Base-by-base conservation (phyloP, 1,140 invertebrate genomes). In the Gonatopus flavifemur region DNA sequence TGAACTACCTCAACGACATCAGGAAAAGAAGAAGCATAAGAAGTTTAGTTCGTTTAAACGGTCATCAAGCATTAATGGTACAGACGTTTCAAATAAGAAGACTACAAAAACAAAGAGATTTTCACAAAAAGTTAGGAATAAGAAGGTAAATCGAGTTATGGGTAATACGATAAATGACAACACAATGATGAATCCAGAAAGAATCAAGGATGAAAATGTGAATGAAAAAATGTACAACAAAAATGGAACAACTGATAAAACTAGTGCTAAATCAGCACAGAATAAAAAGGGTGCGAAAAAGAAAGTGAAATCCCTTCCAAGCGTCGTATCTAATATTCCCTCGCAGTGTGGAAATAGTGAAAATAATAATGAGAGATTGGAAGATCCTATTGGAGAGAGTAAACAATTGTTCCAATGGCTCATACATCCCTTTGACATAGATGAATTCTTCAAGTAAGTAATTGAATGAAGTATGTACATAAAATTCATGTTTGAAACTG, bases 371-470 rank as follows among this genome's bases (percentile, higher is more conserved):
- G 9, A 21, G 7, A 12, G 22, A 35, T 15, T 20, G 8, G 21
- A 32, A 9, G 69, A 84, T 67, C 84, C 83, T 54, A 57, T 73
- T n/a, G 67, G 77, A 49, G 76, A 85, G 58, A 86, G 84, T 8
- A 70, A 77, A 20, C 80, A 81, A 49, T 60, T 87, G 15, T 86
- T 92, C 57, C 74, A 83, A 52, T 89, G 86, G 84, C 60, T 93
- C 21, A 82, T 92, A 19, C 74, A 84, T 67, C 90, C 90, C 9
- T 76, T 88, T 3, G 66, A 75, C 13, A 52, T 79, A 10, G 74
- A 83, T 4, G 70, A 82, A 15, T 93, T 93, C 67, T 85, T 91
- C 45, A 75, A 77, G 67, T 74, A 65, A 66, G 74, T 80, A 31
- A 30, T 39, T 45, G n/a, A 20, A 22, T 44, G 12, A 30, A 28